Evolutionary conservation across 2,113 vertebrate species (phyloP), one percentile per base, ranked within the genome.

Genomic region (Calonectris borealis): DNA sequence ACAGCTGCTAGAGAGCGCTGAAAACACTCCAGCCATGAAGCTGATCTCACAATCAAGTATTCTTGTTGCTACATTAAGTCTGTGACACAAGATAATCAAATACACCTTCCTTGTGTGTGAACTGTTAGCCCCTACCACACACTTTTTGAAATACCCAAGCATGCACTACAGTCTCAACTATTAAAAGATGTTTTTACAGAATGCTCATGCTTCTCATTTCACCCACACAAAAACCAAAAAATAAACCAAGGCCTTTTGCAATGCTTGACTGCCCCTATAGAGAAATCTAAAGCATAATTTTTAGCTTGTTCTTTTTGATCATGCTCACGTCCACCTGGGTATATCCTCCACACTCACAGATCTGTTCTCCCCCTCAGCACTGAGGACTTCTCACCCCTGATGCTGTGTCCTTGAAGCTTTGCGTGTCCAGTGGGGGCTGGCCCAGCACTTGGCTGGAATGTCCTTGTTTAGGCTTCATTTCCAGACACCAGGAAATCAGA

Each of bases 101-200:
- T 8, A n/a, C 0, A 0, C 29, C 78, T 85, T 69, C 57, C 40
- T 11, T 11, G 4, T 22, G 66, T n/a, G 32, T 57, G 72, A 94
- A 44, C 25, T 49, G 44, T 25, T 49, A 31, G 36, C 7, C 0
- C 46, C 46, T 32, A 18, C 58, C 81, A 24, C 2, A 10, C 26
- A 55, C 52, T 69, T 84, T 55, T 3, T 80, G 82, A 12, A 83
- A 88, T 40, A 86, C 24, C 58, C 69, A 70, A 83, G 22, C 58
- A 54, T 42, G 48, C 44, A 38, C 54, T 40, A 10, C 26, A 44
- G 15, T 40, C 49, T 80, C 40, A 76, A 61, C n/a, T 24, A 87
- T 66, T 51, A 66, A 9, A 88, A 80, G 32, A 44, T 11, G 49
- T 57, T 94, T 95, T 85, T 94, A 82, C 54, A 94, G 42, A 91